phyloP scores from a whole-genome alignment of 2,888 invertebrate genomes.

The Hoplodrina ambigua region DNA sequence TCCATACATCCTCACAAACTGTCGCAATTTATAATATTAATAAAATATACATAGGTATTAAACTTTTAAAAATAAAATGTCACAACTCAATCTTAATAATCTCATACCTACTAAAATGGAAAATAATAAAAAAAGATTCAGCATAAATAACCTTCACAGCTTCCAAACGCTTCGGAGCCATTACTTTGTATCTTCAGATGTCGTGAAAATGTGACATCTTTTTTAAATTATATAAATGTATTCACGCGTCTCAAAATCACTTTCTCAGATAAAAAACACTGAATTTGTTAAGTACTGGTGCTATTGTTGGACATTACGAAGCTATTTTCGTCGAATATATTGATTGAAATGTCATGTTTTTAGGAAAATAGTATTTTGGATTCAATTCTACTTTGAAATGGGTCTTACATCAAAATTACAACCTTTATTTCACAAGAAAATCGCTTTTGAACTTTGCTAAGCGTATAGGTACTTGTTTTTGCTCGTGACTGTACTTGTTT shows the following conservation, averaged over 20 bases:
- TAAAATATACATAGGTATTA: too few relatives aligned
- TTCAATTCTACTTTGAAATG: too few relatives aligned
- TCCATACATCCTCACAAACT: too few relatives aligned
- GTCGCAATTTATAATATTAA: too few relatives aligned
- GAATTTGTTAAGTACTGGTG: conserved; percentile 6
- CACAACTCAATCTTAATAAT: conserved; percentile 53
- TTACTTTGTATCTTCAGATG: conserved; percentile 52
- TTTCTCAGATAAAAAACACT: conserved; percentile 24
- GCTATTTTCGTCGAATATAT: too few relatives aligned
- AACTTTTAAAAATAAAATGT: conserved; percentile 36
- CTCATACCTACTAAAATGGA: conserved; percentile 61
- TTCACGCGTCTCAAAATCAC: conserved; percentile 19
- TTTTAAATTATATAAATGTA: conserved; percentile 44
- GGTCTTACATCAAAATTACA: too few relatives aligned
- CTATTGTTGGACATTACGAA: not conserved
- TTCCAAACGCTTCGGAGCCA: conserved; percentile 51
- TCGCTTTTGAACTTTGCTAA: too few relatives aligned
- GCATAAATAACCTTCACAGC: conserved; percentile 68
- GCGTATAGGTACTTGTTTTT: too few relatives aligned
- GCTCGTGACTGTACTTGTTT: too few relatives aligned
- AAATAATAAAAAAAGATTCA: conserved; percentile 73
- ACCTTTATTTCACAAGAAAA: too few relatives aligned
- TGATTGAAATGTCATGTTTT: too few relatives aligned
- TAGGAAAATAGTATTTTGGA: too few relatives aligned
- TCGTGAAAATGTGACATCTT: conserved; percentile 43